A percentile compares a stretch with the other conserved stretches of the same genome.
phyloP scores from a whole-genome alignment of 1,140 invertebrate genomes.

The Diabrotica undecimpunctata region DNA sequence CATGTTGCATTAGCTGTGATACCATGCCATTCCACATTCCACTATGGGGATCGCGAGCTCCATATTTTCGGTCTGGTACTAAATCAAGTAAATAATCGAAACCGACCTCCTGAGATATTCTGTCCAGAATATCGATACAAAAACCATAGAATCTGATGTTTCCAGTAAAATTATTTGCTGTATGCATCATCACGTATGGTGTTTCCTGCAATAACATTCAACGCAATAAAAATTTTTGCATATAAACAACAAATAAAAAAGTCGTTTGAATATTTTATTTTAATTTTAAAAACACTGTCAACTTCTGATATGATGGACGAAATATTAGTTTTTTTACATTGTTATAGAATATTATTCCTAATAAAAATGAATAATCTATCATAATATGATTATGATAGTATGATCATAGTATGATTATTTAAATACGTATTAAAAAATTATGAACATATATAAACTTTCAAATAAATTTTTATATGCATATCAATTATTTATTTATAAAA shows the following conservation, averaged over 20 bases:
- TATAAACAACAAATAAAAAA: background rate
- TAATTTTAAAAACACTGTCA: too few species aligned
- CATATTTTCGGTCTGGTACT: constrained; percentile 75
- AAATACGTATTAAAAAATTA: too few species aligned
- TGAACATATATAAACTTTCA: too few species aligned
- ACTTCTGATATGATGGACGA: too few species aligned
- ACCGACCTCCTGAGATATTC: constrained; percentile 61
- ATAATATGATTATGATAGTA: too few species aligned
- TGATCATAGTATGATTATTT: too few species aligned
- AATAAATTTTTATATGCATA: too few species aligned
- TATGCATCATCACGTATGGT: constrained; percentile 69
- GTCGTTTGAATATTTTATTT: background rate
- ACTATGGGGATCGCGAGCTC: constrained; percentile 62
- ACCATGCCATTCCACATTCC: constrained; percentile 85
- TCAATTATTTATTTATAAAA: too few species aligned
- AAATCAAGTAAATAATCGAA: constrained; percentile 74
- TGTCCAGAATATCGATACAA: constrained; percentile 71
- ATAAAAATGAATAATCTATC: too few species aligned
- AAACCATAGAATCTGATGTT: constrained; percentile 75
- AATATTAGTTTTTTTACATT: too few species aligned
- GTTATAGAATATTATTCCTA: too few species aligned
- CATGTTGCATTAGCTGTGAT: constrained; percentile 70
- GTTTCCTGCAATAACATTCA: constrained; percentile 53
- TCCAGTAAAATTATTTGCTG: constrained; percentile 59
- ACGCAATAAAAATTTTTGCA: too few species aligned